A percentile compares a stretch with the other conserved stretches of the same genome.
Conservation (phyloP, 2,113 vertebrate species). For the Prolemur simus region DNA sequence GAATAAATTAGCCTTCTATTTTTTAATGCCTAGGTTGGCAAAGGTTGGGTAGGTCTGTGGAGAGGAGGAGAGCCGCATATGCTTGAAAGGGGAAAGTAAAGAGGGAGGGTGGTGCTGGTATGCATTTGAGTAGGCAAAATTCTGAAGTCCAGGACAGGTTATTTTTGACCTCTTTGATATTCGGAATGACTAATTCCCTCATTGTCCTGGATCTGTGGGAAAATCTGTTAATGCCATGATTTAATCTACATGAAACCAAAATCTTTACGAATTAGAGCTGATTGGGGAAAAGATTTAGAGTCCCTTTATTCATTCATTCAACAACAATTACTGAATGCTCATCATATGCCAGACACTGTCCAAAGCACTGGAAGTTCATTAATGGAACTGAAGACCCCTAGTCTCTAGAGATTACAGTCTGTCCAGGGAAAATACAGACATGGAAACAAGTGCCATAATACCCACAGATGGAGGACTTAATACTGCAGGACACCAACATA, state of each 20-base stretch:
- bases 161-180: not conserved
- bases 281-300: not conserved
- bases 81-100: not conserved
- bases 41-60: not conserved
- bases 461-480: not conserved
- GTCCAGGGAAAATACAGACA: not conserved
- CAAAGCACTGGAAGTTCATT: not conserved
- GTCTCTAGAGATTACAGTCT: not conserved
- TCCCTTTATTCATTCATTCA: not conserved
- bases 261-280: not conserved
- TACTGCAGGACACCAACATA: not conserved
- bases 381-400: not conserved
- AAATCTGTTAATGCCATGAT: not conserved
- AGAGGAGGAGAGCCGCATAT: accelerated
- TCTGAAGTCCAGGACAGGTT: not conserved
- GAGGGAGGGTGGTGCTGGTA: not conserved
- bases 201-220: not conserved
- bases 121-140: not conserved
- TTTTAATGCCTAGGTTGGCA: not conserved
- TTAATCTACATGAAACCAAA: not conserved
- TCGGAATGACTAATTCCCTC: not conserved
- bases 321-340: not conserved
- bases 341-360: not conserved
- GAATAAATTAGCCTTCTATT: not conserved
- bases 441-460: not conserved